These are phyloP conservation scores for Cylloceria caligata DNA, from an alignment of 2,888 invertebrate genomes.

Conservation along the genomic window DNA sequence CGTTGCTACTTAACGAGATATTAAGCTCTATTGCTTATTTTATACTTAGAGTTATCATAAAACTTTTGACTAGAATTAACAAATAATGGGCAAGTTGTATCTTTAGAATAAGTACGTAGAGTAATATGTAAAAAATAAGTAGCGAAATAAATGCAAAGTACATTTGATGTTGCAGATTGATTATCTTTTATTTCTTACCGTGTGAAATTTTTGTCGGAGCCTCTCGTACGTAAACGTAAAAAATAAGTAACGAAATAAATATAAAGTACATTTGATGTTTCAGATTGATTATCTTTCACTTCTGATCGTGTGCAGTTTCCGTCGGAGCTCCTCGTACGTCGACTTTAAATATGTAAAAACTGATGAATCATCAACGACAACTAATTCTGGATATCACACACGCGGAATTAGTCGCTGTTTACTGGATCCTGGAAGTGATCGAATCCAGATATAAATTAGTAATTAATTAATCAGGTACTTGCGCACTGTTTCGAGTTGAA, in stretches of 20 bases:
- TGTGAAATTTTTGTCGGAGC: conserved; percentile 5
- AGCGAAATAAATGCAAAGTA: conserved; percentile 84
- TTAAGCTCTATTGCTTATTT: conserved; percentile 84
- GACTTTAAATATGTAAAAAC: no score
- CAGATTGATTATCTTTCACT: no score
- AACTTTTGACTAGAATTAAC: conserved; percentile 80
- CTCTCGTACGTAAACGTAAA: no score
- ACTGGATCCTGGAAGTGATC: no score
- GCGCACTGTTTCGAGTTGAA: conserved; percentile 52
- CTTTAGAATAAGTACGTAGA: conserved; percentile 81
- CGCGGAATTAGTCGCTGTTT: no score
- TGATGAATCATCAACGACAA: no score
- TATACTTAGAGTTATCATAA: conserved; percentile 82
- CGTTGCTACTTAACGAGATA: conserved; percentile 82
- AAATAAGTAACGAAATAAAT: no score
- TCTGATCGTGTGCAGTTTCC: no score
- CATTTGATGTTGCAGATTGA: conserved; percentile 79
- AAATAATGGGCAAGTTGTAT: conserved; percentile 84
- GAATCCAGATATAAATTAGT: neutral
- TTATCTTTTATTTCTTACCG: conserved; percentile 66
- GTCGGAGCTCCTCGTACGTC: no score
- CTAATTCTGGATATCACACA: no score
- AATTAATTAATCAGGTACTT: neutral
- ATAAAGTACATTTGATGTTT: no score
- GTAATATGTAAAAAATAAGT: conserved; percentile 84